phyloP scores from a whole-genome alignment of 2,113 vertebrate species.

The Mixornis gularis region DNA sequence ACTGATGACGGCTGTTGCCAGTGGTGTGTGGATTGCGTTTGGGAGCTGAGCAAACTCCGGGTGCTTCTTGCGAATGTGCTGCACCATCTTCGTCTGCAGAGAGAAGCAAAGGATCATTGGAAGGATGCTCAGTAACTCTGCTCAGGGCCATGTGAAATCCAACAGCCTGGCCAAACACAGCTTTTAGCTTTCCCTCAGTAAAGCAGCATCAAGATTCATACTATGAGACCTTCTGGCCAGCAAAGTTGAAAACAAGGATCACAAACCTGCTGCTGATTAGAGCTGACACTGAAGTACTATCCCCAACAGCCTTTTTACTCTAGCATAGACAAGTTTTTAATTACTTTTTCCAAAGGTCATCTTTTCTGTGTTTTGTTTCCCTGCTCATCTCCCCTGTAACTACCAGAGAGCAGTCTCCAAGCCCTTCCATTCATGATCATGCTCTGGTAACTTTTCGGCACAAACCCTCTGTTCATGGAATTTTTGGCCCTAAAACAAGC shows the following conservation, averaged over 20 bases:
- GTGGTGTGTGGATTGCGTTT: slow-evolving; percentile 77
- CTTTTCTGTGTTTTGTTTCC: not conserved
- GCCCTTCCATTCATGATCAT: not conserved
- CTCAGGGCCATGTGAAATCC: not conserved
- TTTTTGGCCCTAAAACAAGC: not conserved
- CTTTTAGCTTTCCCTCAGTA: not conserved
- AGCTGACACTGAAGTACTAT: not conserved
- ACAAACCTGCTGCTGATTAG: not conserved
- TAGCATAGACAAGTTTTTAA: not conserved
- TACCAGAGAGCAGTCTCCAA: not conserved
- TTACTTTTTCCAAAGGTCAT: not conserved
- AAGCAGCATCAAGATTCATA: not conserved
- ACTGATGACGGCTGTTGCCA: slow-evolving; percentile 85
- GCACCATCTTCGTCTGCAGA: slow-evolving; percentile 94
- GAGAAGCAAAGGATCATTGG: not conserved
- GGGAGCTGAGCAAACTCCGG: slow-evolving; percentile 86
- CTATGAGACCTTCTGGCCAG: not conserved
- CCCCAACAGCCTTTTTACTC: not conserved
- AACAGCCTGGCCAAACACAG: not conserved
- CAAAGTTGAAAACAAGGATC: not conserved
- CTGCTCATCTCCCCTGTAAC: not conserved
- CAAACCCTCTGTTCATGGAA: not conserved
- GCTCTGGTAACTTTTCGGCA: not conserved
- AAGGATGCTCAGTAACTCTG: not conserved
- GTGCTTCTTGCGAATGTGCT: slow-evolving; percentile 98